Conservation (phyloP, 2,113 vertebrate species). For the Turdus rufiventris region DNA sequence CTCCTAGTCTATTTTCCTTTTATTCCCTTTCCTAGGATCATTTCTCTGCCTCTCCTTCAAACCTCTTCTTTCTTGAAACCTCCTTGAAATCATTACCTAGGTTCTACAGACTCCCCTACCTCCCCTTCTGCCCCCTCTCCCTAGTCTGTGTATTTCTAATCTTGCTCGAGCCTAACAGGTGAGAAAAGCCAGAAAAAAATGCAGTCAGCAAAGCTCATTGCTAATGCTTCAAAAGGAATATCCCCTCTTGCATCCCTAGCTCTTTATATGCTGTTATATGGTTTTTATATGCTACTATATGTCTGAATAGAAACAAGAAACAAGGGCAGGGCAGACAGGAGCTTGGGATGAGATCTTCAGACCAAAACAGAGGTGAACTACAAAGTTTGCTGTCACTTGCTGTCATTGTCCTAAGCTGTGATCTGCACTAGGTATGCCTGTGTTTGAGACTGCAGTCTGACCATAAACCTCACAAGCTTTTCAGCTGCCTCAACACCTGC, state of each 20-base stretch:
- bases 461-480: background rate
- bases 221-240: background rate
- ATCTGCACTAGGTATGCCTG: background rate
- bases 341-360: background rate
- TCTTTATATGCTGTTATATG: background rate
- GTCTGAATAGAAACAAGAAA: background rate
- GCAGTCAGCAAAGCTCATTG: background rate
- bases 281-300: background rate
- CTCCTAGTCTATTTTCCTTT: background rate
- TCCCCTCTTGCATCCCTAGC: background rate
- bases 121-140: background rate
- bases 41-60: background rate
- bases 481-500: background rate
- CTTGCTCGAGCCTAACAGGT: background rate
- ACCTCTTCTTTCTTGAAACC: background rate
- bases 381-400: background rate
- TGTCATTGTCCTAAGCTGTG: background rate
- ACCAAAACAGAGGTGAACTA: background rate
- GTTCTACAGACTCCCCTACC: background rate
- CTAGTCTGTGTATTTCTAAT: background rate
- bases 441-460: background rate
- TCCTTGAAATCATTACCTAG: background rate
- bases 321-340: background rate
- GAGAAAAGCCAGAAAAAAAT: background rate
- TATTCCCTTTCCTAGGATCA: background rate